These are phyloP conservation scores for Galleria mellonella DNA, from an alignment of 1,140 invertebrate species.

Conservation along the genomic window DNA sequence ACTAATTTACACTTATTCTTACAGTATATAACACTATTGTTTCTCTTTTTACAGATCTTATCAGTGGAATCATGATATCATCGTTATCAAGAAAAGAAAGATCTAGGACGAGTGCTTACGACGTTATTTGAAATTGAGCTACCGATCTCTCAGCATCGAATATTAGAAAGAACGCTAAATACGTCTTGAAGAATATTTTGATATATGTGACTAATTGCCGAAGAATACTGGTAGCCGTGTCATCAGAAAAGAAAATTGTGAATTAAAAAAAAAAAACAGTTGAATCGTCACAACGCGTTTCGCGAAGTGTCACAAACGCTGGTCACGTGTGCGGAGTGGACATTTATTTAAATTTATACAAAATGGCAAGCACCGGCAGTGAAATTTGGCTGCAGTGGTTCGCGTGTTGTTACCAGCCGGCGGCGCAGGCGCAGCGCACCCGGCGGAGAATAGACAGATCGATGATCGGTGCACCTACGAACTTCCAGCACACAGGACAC, in stretches of 20 bases:
- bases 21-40: conserved; percentile 9
- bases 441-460: conserved; percentile 89
- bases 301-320: not conserved
- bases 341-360: conserved; percentile 22
- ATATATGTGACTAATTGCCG: too few relatives aligned
- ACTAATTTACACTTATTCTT: conserved; percentile 7
- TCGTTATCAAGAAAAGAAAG: conserved; percentile 27
- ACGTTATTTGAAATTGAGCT: conserved; percentile 15
- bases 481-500: conserved; percentile 94
- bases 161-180: not conserved
- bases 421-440: conserved; percentile 77
- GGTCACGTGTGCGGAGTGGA: conserved; percentile 28
- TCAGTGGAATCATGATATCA: conserved; percentile 50
- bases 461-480: conserved; percentile 94
- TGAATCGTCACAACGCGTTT: conserved; percentile 14
- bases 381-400: conserved; percentile 92
- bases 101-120: conserved; percentile 3
- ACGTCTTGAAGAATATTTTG: too few relatives aligned
- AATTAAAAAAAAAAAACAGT: conserved; percentile 15
- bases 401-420: conserved; percentile 86
- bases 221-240: not conserved
- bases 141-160: conserved; percentile 8
- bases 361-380: conserved; percentile 81
- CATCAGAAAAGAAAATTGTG: not conserved
- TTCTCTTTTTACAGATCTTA: conserved; percentile 51